These are phyloP conservation scores for Catotricha subobsoleta DNA, from an alignment of 2,888 invertebrate species.

Conservation along the genomic window DNA sequence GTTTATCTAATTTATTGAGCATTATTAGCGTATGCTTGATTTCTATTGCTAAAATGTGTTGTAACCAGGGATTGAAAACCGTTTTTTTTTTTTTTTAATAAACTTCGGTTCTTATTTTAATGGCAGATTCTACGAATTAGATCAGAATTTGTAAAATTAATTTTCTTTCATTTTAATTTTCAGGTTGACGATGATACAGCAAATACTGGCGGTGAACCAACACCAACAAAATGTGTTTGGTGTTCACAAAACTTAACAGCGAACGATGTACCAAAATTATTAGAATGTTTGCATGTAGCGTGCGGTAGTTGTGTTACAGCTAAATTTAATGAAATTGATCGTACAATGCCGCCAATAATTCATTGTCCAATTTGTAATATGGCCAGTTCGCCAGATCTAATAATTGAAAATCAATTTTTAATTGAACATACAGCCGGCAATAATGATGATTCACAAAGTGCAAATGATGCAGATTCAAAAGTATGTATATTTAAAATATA, in stretches of 20 bases:
- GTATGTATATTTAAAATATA: conserved; percentile 12
- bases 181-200: conserved; percentile 12
- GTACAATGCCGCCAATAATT: conserved; percentile 25
- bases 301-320: conserved; percentile 57
- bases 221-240: conserved; percentile 36
- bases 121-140: no score
- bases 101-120: no score
- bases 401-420: conserved; percentile 72
- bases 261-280: conserved; percentile 52
- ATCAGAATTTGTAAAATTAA: no score
- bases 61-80: no score
- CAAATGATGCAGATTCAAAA: conserved; percentile 17
- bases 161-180: conserved; percentile 5
- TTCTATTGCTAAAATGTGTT: no score
- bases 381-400: conserved; percentile 48
- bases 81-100: no score
- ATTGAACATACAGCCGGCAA: conserved; percentile 38
- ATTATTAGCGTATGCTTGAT: no score
- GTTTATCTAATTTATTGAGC: no score
- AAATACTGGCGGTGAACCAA: conserved; percentile 12
- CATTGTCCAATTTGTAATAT: conserved; percentile 55
- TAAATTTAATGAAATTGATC: conserved; percentile 35
- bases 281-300: conserved; percentile 76
- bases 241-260: conserved; percentile 34
- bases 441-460: conserved; percentile 28